These are phyloP conservation scores for Drosophila miranda DNA, from an alignment of 1,140 invertebrate genomes.

Conservation along the genomic window DNA sequence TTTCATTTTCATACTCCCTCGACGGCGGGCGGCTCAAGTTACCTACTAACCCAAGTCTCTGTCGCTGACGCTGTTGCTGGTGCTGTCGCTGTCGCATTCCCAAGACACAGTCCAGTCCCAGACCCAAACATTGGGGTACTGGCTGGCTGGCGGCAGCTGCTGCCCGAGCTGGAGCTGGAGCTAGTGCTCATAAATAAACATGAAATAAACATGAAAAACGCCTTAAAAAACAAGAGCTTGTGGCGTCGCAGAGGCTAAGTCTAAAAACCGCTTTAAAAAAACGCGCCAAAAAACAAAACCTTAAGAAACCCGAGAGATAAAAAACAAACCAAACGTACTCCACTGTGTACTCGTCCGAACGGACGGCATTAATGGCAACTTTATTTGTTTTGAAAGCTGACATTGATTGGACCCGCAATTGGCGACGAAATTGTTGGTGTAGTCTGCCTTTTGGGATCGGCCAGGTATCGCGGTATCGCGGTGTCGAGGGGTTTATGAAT, in stretches of 20 bases:
- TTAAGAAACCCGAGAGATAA: conserved; percentile 1
- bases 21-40: conserved; percentile 49
- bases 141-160: conserved; percentile 49
- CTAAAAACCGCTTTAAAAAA: conserved; percentile 68
- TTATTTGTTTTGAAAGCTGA: conserved; percentile 80
- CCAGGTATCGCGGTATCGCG: conserved; percentile 26
- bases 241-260: conserved; percentile 43
- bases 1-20: conserved; percentile 36
- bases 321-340: conserved; percentile 52
- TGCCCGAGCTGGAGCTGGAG: conserved; percentile 54
- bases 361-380: conserved; percentile 72
- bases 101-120: too few species aligned
- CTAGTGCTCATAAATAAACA: conserved; percentile 76
- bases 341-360: conserved; percentile 3
- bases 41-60: conserved; percentile 26
- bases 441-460: conserved; percentile 6
- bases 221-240: conserved; percentile 49
- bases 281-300: conserved; percentile 57
- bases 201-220: conserved; percentile 77
- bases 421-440: conserved; percentile 37
- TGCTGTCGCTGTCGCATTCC: too few species aligned
- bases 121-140: background rate
- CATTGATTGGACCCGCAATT: conserved; percentile 79
- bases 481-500: conserved; percentile 23
- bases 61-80: too few species aligned